Base-by-base conservation (phyloP, 2,888 invertebrate species). In the Standfussiana lucernea region DNA sequence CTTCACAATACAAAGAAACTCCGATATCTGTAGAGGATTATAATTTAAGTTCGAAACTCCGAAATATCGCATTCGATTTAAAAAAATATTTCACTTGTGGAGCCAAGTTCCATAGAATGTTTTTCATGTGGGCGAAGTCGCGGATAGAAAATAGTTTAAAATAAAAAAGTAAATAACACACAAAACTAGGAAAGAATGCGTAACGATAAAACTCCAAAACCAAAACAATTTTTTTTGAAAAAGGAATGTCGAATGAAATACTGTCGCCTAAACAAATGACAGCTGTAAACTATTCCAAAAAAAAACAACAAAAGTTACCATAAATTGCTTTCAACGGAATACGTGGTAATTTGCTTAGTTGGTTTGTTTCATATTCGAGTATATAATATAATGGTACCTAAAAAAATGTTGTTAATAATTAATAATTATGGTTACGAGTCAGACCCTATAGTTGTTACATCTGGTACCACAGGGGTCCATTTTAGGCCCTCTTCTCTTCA, bases 231-330 rank as follows among this genome's bases (percentile, higher is more conserved):
- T 65, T 64, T 61, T 76, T 81, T 64, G 37, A 62, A 82, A 74
- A 72, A 37, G 28, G 67, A 82, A 83, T 71, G 73, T 72, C 65
- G 47, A 64, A 74, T 65, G n/a, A 76, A 80, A 73, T 68, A 71
- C 76, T 35, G 42, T 42, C 28, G 28, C 28, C 28, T 61, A 50
- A 71, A 53, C 15, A 77, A 74, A 71, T 74, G 71, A 74, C 82
- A 71, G 76, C 47, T 72, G 40, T 50, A 76, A 81, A 62, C 35
- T 68, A 68, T 68, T 68, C 35, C 1, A 75, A 72, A 47, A 68
- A 59, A 65, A 56, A 56, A 65, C 61, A 72, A 47, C n/a, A 74
- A 73, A 59, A 72, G 45, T 67, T 71, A 53, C 53, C 42, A 15
- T 8, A n/a, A n/a, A n/a, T n/a, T n/a, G n/a, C n/a, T n/a, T n/a